Evolutionary conservation across 2,797 vertebrate genomes (phyloP).

Genomic region (Amblyraja radiata): DNA sequence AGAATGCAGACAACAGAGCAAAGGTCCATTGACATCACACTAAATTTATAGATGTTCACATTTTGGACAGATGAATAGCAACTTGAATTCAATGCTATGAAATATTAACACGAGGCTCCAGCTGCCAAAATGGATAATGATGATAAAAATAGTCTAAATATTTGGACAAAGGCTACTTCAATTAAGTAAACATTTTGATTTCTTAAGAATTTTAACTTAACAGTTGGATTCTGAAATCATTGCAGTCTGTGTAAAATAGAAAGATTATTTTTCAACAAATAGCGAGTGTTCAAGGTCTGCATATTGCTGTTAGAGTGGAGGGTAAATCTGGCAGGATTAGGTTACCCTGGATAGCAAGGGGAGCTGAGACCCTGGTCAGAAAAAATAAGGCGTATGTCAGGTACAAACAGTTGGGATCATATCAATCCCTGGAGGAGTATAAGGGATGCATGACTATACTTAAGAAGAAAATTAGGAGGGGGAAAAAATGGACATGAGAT

Average conservation of each 20-base stretch:
- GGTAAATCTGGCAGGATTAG: too few species aligned
- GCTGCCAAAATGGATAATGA: neutral
- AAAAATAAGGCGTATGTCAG: too few species aligned
- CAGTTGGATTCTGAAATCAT: neutral
- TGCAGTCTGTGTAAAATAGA: neutral
- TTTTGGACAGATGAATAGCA: neutral
- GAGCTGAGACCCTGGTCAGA: too few species aligned
- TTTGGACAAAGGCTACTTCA: neutral
- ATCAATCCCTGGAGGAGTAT: too few species aligned
- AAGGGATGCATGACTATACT: too few species aligned
- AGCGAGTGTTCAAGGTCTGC: too few species aligned
- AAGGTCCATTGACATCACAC: neutral
- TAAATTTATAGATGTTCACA: neutral
- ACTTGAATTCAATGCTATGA: neutral
- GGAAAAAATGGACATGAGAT: too few species aligned
- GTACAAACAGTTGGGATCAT: too few species aligned
- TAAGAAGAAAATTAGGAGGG: too few species aligned
- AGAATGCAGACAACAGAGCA: neutral
- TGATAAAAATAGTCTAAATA: constrained; percentile 1
- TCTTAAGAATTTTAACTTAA: neutral
- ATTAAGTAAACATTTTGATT: constrained; percentile 6
- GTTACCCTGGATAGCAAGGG: too few species aligned
- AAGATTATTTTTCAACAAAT: neutral
- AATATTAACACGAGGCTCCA: neutral
- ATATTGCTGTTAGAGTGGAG: too few species aligned